Base-by-base conservation (phyloP, 2,888 invertebrate species). In the Cephus pulcher region DNA sequence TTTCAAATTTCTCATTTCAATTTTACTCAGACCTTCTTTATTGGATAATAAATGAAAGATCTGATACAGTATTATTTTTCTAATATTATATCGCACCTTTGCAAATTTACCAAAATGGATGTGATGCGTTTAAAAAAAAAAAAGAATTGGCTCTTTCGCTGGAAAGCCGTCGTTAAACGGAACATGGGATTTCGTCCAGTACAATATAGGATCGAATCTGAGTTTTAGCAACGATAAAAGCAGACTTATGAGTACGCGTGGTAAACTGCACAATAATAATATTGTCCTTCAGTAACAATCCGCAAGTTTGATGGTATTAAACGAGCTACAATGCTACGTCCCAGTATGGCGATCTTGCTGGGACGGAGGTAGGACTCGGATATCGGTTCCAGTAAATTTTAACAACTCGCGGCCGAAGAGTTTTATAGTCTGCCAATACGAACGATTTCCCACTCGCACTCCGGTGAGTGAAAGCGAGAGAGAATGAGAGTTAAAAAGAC, bases 371-470 rank as follows among this genome's bases (percentile, higher is more conserved):
- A 35, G 81, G 34, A 73, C 69, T 35, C 78, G 80, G 83, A 86
- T 85, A 85, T 87, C 85, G 85, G 82, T 83, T 79, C 82, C 83
- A 82, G 82, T 87, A 86, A 88, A 88, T 88, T 87, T 87, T 80
- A 80, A 80, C 84, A 82, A 82, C 77, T 79, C 77, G 77, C 73
- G 69, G 70, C 34, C 79, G 78, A 84, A 84, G 81, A 82, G 84
- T 84, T 88, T 88, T 88, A 88, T 86, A 79, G 86, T 82, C 83
- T 81, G 84, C 86, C 87, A 86, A 88, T 88, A 86, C 84, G 84
- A 83, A 82, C 81, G 82, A 74, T 11, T 56, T 56, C 23, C 9
- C 23, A 56, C 56, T 56, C 56, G 23, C 2, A 9, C 56, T 23
- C 23, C 9, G 23, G 56, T 9, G 56, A 56, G 56, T 9, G 23